A percentile compares a stretch with the other conserved stretches of the same genome.
Evolutionary conservation across 2,888 invertebrate genomes (phyloP).

Genomic region (Drosophila borborema): DNA sequence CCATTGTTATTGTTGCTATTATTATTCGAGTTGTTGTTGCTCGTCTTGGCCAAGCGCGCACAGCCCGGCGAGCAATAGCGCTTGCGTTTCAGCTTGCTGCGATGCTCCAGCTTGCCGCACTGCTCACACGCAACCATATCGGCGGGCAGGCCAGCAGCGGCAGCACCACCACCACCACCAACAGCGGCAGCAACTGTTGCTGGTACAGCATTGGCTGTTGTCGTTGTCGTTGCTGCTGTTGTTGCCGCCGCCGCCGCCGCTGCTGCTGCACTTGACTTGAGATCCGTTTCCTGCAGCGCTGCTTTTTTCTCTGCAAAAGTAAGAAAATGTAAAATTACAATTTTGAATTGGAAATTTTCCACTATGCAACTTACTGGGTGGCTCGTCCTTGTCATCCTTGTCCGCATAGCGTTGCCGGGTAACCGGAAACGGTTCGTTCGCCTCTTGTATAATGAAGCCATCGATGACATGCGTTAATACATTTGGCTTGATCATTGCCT

Average conservation of each 20-base stretch:
- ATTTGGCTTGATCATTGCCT: constrained; percentile 97
- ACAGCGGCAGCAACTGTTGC: constrained; percentile 2
- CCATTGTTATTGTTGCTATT: constrained; percentile 21
- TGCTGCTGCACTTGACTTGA: constrained; percentile 39
- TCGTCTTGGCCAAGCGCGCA: constrained; percentile 86
- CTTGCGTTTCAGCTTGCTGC: constrained; percentile 90
- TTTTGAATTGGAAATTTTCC: not conserved
- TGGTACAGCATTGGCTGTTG: constrained; percentile 9
- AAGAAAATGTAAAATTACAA: not conserved
- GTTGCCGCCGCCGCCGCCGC: not conserved
- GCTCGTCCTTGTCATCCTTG: constrained; percentile 89
- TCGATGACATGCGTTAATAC: constrained; percentile 98
- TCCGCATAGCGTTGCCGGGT: constrained; percentile 87
- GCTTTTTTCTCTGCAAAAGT: constrained; percentile 80
- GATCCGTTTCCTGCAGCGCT: constrained; percentile 76
- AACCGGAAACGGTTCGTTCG: constrained; percentile 95
- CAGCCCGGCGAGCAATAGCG: constrained; percentile 91
- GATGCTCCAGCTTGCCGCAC: constrained; percentile 89
- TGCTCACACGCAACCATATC: constrained; percentile 88
- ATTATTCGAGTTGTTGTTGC: constrained; percentile 18
- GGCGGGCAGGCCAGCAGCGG: constrained; percentile 51
- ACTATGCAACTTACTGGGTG: constrained; percentile 88
- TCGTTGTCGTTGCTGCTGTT: constrained; percentile 5
- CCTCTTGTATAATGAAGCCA: constrained; percentile 98
- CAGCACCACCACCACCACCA: too few species aligned